Evolutionary conservation across 35 echinoderm and acorn worm genomes (phyloP).

Genomic region (Ophiothrix spiculata): DNA sequence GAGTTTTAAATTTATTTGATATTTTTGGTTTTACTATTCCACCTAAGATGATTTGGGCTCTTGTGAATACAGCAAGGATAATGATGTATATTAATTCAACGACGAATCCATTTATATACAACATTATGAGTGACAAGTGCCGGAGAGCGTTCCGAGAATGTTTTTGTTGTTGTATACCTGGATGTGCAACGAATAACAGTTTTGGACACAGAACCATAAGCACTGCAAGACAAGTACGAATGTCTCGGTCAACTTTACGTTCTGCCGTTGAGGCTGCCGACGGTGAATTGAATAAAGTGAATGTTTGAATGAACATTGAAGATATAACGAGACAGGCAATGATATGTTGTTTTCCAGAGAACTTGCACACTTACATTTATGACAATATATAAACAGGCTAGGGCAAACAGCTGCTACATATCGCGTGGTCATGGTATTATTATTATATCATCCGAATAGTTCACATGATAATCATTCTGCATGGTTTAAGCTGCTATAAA

Average conservation of each 20-base stretch:
- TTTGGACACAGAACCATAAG: background rate
- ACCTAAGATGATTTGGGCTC: conserved; percentile 48
- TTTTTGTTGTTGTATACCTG: conserved; percentile 62
- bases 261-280: background rate
- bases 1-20: conserved; percentile 79
- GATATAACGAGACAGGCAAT: no score
- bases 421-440: no score
- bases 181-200: conserved; percentile 18
- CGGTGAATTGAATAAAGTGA: background rate
- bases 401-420: no score
- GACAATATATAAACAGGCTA: no score
- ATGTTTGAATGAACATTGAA: no score
- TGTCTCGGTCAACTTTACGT: background rate
- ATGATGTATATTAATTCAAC: conserved; percentile 91
- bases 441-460: no score
- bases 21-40: conserved; percentile 59
- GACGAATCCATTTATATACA: conserved; percentile 96
- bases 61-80: conserved; percentile 73
- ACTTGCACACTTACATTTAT: no score
- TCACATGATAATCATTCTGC: no score
- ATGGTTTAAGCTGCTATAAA: no score
- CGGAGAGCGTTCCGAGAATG: conserved; percentile 72
- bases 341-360: no score
- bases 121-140: conserved; percentile 88
- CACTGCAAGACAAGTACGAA: background rate